phyloP scores from a whole-genome alignment of 92 coral and sea anemone genomes.

The Porites cylindrica region DNA sequence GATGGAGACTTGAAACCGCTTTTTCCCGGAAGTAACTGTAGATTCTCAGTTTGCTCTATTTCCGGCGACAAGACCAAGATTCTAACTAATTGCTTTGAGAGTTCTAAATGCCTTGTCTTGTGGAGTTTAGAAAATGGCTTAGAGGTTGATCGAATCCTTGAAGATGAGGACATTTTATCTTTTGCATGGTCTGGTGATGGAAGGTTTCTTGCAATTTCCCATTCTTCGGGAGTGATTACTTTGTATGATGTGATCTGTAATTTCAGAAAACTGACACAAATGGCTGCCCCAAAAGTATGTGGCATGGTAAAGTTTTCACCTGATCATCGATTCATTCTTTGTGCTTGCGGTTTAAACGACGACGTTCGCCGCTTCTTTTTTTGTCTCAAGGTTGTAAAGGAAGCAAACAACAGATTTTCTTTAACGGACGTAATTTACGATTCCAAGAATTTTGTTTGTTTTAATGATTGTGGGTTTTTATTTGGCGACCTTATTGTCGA shows the following conservation, averaged over 20 bases:
- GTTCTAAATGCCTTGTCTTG: neutral
- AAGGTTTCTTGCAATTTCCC: neutral
- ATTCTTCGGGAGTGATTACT: neutral
- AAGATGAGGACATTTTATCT: constrained; percentile 1
- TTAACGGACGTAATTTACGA: neutral
- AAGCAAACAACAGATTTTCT: neutral
- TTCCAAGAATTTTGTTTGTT: neutral
- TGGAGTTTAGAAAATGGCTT: constrained; percentile 19
- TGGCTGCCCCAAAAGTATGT: neutral
- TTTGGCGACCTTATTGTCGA: neutral
- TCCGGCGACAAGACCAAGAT: constrained; percentile 13
- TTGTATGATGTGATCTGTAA: neutral
- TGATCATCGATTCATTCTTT: neutral
- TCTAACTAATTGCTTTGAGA: neutral
- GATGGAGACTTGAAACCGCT: constrained; percentile 17
- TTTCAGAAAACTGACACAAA: constrained; percentile 1
- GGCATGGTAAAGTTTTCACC: constrained; percentile 3
- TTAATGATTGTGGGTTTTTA: neutral
- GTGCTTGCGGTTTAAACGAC: neutral
- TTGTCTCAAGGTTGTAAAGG: neutral
- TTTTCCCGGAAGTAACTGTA: neutral
- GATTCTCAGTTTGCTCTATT: constrained; percentile 19
- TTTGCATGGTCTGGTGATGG: constrained; percentile 13
- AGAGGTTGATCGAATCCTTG: neutral
- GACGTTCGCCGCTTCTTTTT: neutral